phyloP scores from a whole-genome alignment of 2,888 invertebrate species.

The Andrena trimmerana region DNA sequence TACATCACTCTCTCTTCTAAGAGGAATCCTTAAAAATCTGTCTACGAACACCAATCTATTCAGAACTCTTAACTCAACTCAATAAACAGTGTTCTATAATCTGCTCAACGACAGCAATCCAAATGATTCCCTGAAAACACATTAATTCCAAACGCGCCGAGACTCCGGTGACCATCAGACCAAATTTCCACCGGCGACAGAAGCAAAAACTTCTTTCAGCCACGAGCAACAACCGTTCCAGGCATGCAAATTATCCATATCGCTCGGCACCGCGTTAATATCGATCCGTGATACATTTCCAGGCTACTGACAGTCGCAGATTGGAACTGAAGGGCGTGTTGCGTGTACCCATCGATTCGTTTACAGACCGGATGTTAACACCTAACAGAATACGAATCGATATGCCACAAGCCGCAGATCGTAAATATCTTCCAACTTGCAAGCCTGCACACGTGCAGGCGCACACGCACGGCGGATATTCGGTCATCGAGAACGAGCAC shows the following conservation, averaged over 20 bases:
- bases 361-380: conserved; percentile 55
- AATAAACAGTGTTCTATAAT: too few species aligned
- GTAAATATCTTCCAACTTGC: conserved; percentile 63
- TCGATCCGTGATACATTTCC: conserved; percentile 28
- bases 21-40: too few species aligned
- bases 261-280: conserved; percentile 3
- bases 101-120: too few species aligned
- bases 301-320: conserved; percentile 39
- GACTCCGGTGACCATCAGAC: too few species aligned
- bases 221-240: neutral
- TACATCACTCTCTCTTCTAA: too few species aligned
- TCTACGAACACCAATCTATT: too few species aligned
- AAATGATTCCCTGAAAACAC: too few species aligned
- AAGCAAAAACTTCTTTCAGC: neutral
- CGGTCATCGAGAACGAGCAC: conserved; percentile 54
- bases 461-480: conserved; percentile 32
- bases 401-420: conserved; percentile 68
- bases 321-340: conserved; percentile 38
- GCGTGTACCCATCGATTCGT: conserved; percentile 52
- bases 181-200: neutral
- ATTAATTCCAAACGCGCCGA: too few species aligned
- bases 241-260: conserved; percentile 12
- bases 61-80: too few species aligned
- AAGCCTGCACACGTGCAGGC: conserved; percentile 4
- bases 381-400: conserved; percentile 60